A percentile compares a stretch with the other conserved stretches of the same genome.
phyloP scores from a whole-genome alignment of 2,797 vertebrate species.

The Crenuchus spilurus region DNA sequence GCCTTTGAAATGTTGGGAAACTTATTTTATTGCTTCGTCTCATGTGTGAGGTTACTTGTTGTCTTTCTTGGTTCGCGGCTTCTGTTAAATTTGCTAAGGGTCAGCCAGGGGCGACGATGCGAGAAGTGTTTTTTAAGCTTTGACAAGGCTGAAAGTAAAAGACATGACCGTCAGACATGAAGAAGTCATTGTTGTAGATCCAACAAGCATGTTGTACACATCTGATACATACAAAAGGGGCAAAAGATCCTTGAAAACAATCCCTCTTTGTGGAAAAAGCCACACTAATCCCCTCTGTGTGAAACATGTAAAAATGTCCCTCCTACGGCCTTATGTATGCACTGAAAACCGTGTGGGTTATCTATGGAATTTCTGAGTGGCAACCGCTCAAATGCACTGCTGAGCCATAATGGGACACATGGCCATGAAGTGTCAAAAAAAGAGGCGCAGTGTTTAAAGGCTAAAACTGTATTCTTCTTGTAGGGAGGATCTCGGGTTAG shows the following conservation, averaged over 20 bases:
- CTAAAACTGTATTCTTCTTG: no score
- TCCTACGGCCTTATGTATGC: slow-evolving; percentile 75
- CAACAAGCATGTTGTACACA: slow-evolving; percentile 28
- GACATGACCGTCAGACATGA: background rate
- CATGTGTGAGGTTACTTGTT: slow-evolving; percentile 17
- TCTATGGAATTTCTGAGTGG: slow-evolving; percentile 59
- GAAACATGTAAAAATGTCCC: slow-evolving; percentile 75
- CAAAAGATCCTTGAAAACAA: slow-evolving; percentile 70
- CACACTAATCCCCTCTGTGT: slow-evolving; percentile 77
- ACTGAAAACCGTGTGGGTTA: slow-evolving; percentile 66
- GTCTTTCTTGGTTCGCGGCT: background rate
- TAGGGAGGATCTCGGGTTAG: no score
- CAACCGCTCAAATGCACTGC: slow-evolving; percentile 21
- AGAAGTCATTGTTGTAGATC: slow-evolving; percentile 17
- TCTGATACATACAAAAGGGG: slow-evolving; percentile 58
- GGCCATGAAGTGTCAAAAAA: background rate
- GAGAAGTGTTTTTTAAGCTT: background rate
- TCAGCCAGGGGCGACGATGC: background rate
- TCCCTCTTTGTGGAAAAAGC: slow-evolving; percentile 74
- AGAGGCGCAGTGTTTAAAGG: background rate
- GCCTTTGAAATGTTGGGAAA: slow-evolving; percentile 55
- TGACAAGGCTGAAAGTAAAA: background rate
- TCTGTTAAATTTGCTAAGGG: background rate
- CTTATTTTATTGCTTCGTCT: slow-evolving; percentile 48
- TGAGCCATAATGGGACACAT: background rate